Evolutionary conservation across 2,888 invertebrate species (phyloP).

Genomic region (Mimas tiliae): DNA sequence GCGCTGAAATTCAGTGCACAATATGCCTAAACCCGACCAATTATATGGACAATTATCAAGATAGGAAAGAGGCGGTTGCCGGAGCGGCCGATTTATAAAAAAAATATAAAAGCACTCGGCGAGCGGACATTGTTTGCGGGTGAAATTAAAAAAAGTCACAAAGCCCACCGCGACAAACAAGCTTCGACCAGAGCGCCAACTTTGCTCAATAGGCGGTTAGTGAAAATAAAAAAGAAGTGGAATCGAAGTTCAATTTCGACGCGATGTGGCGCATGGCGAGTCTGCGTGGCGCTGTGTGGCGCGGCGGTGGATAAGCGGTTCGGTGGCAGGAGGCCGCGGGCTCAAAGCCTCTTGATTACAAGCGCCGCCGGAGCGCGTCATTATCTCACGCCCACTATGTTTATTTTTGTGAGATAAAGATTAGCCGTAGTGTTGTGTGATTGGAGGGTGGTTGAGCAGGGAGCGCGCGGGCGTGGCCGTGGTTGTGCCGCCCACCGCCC

Average conservation of each 20-base stretch:
- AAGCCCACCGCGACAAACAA: constrained; percentile 64
- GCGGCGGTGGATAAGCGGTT: constrained; percentile 64
- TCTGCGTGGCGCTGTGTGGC: neutral
- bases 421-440: constrained; percentile 78
- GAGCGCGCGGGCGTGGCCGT: constrained; percentile 35
- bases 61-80: constrained; percentile 55
- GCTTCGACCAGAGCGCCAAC: constrained; percentile 43
- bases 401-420: constrained; percentile 85
- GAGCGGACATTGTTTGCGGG: constrained; percentile 52
- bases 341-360: constrained; percentile 81
- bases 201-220: constrained; percentile 57
- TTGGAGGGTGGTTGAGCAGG: constrained; percentile 67
- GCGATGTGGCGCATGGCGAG: constrained; percentile 48
- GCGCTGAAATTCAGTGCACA: constrained; percentile 52
- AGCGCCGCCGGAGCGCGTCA: constrained; percentile 70
- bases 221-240: constrained; percentile 53
- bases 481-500: constrained; percentile 39
- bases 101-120: constrained; percentile 55
- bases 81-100: constrained; percentile 65
- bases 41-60: constrained; percentile 80
- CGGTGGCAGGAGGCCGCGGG: constrained; percentile 69
- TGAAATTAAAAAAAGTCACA: constrained; percentile 61
- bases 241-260: constrained; percentile 67
- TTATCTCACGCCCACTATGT: constrained; percentile 82
- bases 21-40: constrained; percentile 75